Conservation (phyloP, 2,797 vertebrate species). For the Coluber constrictor region DNA sequence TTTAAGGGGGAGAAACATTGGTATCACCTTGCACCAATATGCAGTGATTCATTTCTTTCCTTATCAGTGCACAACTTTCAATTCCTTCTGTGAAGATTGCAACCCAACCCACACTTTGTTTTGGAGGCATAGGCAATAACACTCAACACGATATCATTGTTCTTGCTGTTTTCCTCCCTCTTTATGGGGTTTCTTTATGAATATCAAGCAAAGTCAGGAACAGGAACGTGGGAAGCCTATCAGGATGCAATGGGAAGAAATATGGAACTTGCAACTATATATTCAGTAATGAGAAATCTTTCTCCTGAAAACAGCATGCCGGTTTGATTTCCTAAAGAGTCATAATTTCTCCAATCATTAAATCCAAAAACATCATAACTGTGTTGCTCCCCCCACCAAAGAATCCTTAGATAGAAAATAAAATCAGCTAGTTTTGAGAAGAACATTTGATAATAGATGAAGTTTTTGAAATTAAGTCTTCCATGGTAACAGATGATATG, state of each 20-base stretch:
- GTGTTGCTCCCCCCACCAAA: not conserved
- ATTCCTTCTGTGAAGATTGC: not conserved
- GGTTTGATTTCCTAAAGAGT: not conserved
- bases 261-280: constrained; percentile 7
- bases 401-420: not conserved
- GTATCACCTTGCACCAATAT: not conserved
- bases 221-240: constrained; percentile 61
- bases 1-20: not conserved
- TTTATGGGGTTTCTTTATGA: constrained; percentile 64
- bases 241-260: not conserved
- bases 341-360: not conserved
- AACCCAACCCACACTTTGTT: not conserved
- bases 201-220: constrained; percentile 66
- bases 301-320: not conserved
- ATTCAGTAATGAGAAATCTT: not conserved
- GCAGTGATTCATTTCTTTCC: not conserved
- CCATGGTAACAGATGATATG: not conserved
- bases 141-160: not conserved
- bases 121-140: not conserved
- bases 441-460: not conserved
- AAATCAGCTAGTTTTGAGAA: not conserved
- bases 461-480: not conserved
- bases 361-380: not conserved
- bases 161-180: constrained; percentile 15
- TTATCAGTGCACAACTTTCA: not conserved